Evolutionary conservation across 1,140 invertebrate genomes (phyloP), one percentile per base, ranked within the genome.

Genomic region (Euglossa dilemma): DNA sequence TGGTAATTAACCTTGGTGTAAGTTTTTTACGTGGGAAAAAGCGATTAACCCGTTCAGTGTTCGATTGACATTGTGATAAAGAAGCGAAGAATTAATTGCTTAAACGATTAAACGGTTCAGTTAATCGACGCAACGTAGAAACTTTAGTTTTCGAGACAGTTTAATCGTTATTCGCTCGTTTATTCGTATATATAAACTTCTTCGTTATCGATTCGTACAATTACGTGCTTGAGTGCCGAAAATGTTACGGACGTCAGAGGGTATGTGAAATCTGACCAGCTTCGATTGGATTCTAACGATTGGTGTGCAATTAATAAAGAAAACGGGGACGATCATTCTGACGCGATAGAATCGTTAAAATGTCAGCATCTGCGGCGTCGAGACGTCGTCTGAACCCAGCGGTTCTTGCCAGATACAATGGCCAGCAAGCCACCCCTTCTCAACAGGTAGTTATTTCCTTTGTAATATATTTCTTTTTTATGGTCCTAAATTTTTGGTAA

Each of bases 321-420:
- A 63, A 57, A 84, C 45, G 23, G 6, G 25, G n/a, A 67, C 64
- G 11, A 14, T 73, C 23, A 47, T 45, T 57, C 28, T 14, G 57
- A 25, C 23, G 14, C 25, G 56, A 36, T 52, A 70, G 45, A 66
- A 69, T 74, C 56, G 63, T 81, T 74, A 85, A 86, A 84, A 91
- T 90, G 84, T 71, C 85, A 71, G 67, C 84, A 50, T 66, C 87
- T 63, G 50, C 70, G n/a, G 80, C 79, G 47, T 25, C 80, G 76
- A 86, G 90, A 84, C 87, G 90, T 47, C 90, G 92, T 12, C 78
- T 93, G n/a, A 89, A 90, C 78, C 91, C 91, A 56, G 83, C 90
- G 20, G 79, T 93, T n/a, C 88, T 93, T 36, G 91, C 92, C 66
- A 89, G 83, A 72, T 92, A 90, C 77, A 85, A 90, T 82, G 47